These are phyloP conservation scores for Polypedilum pembai DNA, from an alignment of 1,140 invertebrate genomes.

Conservation along the genomic window DNA sequence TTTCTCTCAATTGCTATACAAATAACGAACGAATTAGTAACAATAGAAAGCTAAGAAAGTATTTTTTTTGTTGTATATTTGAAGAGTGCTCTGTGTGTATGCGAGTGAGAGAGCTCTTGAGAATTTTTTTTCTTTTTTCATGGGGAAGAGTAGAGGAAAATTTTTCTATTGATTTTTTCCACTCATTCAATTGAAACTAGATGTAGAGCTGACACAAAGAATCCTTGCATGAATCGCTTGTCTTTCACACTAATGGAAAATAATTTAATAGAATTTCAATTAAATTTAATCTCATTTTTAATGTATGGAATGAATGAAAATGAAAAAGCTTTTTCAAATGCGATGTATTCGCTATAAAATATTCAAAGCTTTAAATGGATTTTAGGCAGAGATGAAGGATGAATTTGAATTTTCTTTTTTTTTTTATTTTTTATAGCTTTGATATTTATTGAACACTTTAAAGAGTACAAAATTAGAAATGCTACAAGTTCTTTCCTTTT, in stretches of 20 bases:
- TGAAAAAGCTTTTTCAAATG: background rate
- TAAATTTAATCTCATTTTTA: constrained; percentile 20
- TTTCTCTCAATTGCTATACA: constrained; percentile 18
- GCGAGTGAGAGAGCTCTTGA: background rate
- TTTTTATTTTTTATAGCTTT: no score
- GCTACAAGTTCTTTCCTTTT: no score
- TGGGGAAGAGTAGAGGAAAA: background rate
- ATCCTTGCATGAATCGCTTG: background rate
- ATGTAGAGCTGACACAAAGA: background rate
- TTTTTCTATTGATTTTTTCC: background rate
- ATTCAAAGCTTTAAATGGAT: constrained; percentile 14
- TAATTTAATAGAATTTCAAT: constrained; percentile 20
- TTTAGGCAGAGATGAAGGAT: background rate
- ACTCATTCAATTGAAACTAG: background rate
- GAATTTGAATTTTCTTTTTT: no score
- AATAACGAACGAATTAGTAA: constrained; percentile 7
- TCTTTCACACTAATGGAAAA: constrained; percentile 13
- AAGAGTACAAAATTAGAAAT: no score
- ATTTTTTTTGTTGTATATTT: background rate
- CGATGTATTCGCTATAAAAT: background rate
- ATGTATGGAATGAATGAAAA: background rate
- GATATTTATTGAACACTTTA: no score
- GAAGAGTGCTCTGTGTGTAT: background rate
- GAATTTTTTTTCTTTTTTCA: background rate
- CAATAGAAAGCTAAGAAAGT: constrained; percentile 17